Evolutionary conservation across 1,140 invertebrate genomes (phyloP), one percentile per base, ranked within the genome.

Genomic region (Anthonomus grandis): DNA sequence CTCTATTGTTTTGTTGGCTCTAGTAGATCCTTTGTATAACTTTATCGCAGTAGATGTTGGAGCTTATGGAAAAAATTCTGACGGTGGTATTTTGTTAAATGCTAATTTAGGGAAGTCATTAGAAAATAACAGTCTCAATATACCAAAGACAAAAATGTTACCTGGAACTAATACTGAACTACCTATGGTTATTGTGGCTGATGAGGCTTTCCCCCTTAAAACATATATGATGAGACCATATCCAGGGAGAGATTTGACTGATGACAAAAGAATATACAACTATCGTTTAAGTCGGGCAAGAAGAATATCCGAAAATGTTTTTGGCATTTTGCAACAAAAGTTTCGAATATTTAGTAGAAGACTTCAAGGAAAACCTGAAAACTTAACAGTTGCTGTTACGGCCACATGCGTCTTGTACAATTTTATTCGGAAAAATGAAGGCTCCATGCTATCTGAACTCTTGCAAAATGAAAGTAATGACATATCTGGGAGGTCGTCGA

Each of bases 41-140:
- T 79, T 78, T 60, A 70, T 71, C 17, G 62, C 60, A 23, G 65
- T 78, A 23, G 73, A 80, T 61, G 69, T 80, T 13, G 75, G 75
- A 38, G 63, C 69, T 2, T 73, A 71, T 62, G 76, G 74, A 4
- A 68, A 59, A 41, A 65, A 71, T 53, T 64, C 68, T 36, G 75
- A 78, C 62, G 68, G 69, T 22, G 64, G 61, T 25, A 60, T 75
- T 44, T 74, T 59, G 27, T 1, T 8, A 13, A 17, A 18, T 22
- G 60, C 48, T 17, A 10, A 9, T 10, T 8, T 59, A 3, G 60
- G 52, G 37, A 61, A 53, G 49, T 23, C 13, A 6, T 38, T 57
- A 21, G 1, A 37, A 47, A 21, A 22, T 10, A 17, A 27, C 4
- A 19, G 36, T 27, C 37, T 56, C 22, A 15, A 39, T 42, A 34